A percentile compares a stretch with the other conserved stretches of the same genome.
Conservation (phyloP, 92 coral and sea anemone species). For the Porites rus region DNA sequence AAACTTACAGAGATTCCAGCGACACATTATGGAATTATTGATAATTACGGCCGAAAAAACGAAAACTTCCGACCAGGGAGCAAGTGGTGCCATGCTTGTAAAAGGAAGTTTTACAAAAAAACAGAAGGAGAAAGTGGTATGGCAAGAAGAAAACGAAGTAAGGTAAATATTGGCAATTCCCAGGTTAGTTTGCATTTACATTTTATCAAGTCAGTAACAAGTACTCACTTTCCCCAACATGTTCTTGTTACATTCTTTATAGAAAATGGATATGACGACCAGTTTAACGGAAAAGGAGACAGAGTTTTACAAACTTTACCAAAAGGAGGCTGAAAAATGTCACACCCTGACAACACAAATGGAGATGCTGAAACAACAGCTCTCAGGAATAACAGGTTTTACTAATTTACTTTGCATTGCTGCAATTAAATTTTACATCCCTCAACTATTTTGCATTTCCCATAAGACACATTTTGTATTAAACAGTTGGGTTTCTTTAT, state of each 20-base stretch:
- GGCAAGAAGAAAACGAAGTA: neutral
- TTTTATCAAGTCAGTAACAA: neutral
- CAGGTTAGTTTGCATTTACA: neutral
- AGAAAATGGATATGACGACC: neutral
- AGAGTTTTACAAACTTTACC: neutral
- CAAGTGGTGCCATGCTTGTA: conserved; percentile 4
- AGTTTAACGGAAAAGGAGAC: neutral
- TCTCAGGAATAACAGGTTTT: conserved; percentile 2
- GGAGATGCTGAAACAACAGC: neutral
- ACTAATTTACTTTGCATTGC: neutral
- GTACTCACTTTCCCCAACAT: neutral
- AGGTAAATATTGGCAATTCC: neutral
- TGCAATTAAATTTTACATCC: neutral
- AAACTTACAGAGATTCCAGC: neutral
- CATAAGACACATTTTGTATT: neutral
- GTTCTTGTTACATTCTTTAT: neutral
- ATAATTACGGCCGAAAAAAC: neutral
- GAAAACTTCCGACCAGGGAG: neutral
- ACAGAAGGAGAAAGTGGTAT: neutral
- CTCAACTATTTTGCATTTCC: neutral
- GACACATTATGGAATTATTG: neutral
- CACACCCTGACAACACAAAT: neutral
- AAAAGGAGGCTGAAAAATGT: neutral
- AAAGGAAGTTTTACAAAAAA: neutral
- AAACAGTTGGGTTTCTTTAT: too few species aligned